phyloP scores from a whole-genome alignment of 2,113 vertebrate genomes.

The Hipposideros armiger region DNA sequence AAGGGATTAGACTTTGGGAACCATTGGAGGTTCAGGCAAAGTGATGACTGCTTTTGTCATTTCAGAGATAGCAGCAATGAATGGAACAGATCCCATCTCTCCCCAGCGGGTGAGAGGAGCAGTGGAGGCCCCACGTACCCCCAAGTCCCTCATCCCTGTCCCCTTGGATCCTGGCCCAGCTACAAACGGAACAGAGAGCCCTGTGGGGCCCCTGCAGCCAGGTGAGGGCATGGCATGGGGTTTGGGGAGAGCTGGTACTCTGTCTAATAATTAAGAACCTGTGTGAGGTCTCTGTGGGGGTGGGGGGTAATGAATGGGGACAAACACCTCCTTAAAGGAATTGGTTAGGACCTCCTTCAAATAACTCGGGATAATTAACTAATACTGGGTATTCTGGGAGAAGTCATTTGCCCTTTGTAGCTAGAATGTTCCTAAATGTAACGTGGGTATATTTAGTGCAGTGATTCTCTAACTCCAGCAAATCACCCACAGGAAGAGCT shows the following conservation, averaged over 20 bases:
- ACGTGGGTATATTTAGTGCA: not conserved
- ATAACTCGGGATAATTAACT: not conserved
- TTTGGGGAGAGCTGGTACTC: not conserved
- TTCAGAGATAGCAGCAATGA: conserved; percentile 76
- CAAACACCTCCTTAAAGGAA: not conserved
- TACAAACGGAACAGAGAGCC: conserved; percentile 71
- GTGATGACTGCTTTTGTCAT: conserved; percentile 32
- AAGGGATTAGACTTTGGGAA: not conserved
- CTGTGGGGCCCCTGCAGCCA: conserved; percentile 69
- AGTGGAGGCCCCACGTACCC: conserved; percentile 58
- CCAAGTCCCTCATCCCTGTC: conserved; percentile 70
- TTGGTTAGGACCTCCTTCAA: not conserved
- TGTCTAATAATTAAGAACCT: not conserved
- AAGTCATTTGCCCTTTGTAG: conserved; percentile 8
- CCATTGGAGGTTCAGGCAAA: not conserved
- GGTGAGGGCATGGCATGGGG: conserved; percentile 80
- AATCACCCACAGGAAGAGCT: not conserved
- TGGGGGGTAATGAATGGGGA: not conserved
- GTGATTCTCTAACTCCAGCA: not conserved
- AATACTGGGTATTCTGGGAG: not conserved
- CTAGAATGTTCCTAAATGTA: conserved; percentile 17
- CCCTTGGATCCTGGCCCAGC: conserved; percentile 39
- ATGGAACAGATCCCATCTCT: conserved; percentile 78
- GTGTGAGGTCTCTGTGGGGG: not conserved
- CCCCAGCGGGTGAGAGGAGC: conserved; percentile 86